Evolutionary conservation across 1,140 invertebrate genomes (phyloP), one percentile per base, ranked within the genome.

Genomic region (Drosophila cardini): DNA sequence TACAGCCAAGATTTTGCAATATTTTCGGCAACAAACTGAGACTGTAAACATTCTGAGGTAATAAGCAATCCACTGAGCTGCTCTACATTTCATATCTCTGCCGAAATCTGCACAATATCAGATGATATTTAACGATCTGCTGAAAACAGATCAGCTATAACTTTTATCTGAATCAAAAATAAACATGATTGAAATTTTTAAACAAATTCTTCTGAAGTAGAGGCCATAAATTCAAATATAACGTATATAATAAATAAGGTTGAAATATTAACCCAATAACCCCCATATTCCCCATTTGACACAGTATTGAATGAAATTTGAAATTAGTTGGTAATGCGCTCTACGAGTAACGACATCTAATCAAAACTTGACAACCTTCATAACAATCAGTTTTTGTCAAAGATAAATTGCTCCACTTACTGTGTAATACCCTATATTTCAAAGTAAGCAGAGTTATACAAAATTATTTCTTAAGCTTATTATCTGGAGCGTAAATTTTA

Each of bases 41-140:
- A 16, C 21, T 56, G 55, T 57, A 53, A 18, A 52, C 34, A 62
- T 62, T 62, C 26, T 9, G 34, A 13, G n/a, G 11, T 13, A 16
- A 36, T 55, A n/a, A 38, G 52, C 32, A 11, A 55, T 55, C 26
- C 13, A 38, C 38, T 38, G 52, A 18, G 13, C 16, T 55, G 34
- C n/a, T 55, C 52, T 38, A 36, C 32, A 36, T 55, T 42, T 18
- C 10, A 42, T 63, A 42, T 53, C 36, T 40, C 7, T 26, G 4
- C n/a, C 21, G 21, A 52, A 13, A 63, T 63, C 46, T 63, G 46
- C 34, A 63, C 2, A 38, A 50, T 50, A 40, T 50, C 36, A 48
- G 48, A n/a, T 32, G 4, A 16, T 10, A 48, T 50, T 61, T 50
- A 38, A 46, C 45, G 45, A 61, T 26, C 34, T 61, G 32, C 18